phyloP scores from a whole-genome alignment of 1,140 invertebrate species.

The Monochamus saltuarius region DNA sequence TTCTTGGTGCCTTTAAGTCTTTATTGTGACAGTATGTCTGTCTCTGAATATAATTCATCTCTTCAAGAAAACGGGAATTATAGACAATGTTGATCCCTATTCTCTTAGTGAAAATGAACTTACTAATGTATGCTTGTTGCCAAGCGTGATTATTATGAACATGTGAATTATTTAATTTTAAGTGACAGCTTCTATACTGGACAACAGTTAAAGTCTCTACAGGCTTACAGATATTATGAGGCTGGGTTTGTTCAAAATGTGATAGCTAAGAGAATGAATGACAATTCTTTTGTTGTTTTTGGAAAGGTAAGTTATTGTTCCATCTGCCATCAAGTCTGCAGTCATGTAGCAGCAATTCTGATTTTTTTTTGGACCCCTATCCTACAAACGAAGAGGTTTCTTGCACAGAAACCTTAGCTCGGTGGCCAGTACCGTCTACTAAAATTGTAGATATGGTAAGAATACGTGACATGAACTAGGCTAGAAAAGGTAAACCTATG shows the following conservation, averaged over 20 bases:
- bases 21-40: too few species aligned
- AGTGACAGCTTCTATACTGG: slow-evolving; percentile 8
- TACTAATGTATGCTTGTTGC: too few species aligned
- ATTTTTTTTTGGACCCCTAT: not conserved
- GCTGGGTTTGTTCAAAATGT: slow-evolving; percentile 4
- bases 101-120: too few species aligned
- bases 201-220: not conserved
- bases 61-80: too few species aligned
- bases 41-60: too few species aligned
- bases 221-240: slow-evolving; percentile 6
- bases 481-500: not conserved
- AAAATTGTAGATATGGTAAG: not conserved
- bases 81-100: too few species aligned
- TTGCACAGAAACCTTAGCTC: not conserved
- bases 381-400: not conserved
- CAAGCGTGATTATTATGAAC: too few species aligned
- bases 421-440: not conserved
- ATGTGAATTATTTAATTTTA: slow-evolving; percentile 2
- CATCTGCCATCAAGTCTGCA: too few species aligned
- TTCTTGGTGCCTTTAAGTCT: too few species aligned
- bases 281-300: too few species aligned
- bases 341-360: not conserved
- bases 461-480: not conserved
- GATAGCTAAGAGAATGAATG: not conserved
- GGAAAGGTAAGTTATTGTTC: too few species aligned